Evolutionary conservation across 1,140 invertebrate genomes (phyloP), one percentile per base, ranked within the genome.

Genomic region (Aphelenchoides fujianensis): DNA sequence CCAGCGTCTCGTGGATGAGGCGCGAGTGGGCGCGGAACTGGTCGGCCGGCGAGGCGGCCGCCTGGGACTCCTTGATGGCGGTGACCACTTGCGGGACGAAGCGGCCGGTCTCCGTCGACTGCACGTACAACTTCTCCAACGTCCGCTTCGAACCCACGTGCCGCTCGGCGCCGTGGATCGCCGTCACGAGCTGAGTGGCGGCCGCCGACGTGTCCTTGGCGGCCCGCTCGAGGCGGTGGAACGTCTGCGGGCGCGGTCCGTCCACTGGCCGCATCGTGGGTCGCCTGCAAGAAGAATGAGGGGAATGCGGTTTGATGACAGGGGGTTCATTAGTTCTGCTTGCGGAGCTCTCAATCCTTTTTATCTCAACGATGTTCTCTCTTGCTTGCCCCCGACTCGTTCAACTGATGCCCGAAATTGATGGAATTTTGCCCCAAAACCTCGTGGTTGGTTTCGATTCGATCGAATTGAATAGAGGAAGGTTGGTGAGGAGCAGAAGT

Each of bases 21-120:
- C 82, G 63, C 12, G 77, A 78, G 36, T 85, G 96, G 48, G 95
- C 96, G 16, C 92, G 88, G 0, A 94, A 94, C 0, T 94, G 93
- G 0, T 93, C 92, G 83, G 95, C 93, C 7, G 90, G 85, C 63
- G 63, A 34, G 12, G 83, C 92, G 0, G 93, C 93, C 72, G 92
- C 91, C 79, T 9, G 82, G 75, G 2, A 19, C 28, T 34, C 57
- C 37, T 61, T 61, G 30, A 89, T 87, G 0, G 90, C 90, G 0
- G 88, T 90, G 3, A 69, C 41, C 23, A 78, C 59, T 31, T 72
- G 87, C 0, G 94, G 92, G 62, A 96, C 90, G 34, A 90, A 89
- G 74, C 93, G 90, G 7, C 89, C 89, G 34, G 95, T 89, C 2
- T 84, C 82, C 67, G 89, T 88, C 80, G 92, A 93, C 75, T 93